These are phyloP conservation scores for Xanthostigma xanthostigma DNA, from an alignment of 2,888 invertebrate species.

Conservation along the genomic window DNA sequence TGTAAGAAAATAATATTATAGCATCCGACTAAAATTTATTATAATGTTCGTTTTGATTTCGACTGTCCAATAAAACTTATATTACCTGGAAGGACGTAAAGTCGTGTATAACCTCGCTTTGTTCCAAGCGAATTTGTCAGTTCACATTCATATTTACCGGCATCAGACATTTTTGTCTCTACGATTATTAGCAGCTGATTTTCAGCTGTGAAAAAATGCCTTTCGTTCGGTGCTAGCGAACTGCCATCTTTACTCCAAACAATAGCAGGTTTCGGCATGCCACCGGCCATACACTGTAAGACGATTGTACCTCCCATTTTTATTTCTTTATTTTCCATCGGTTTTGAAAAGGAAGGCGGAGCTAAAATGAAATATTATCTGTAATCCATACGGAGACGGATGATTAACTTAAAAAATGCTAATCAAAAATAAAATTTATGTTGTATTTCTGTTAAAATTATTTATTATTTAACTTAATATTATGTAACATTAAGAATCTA, in stretches of 20 bases:
- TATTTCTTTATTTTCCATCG: constrained; percentile 74
- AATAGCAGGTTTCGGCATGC: constrained; percentile 66
- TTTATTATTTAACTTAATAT: too few relatives aligned
- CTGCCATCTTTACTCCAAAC: constrained; percentile 78
- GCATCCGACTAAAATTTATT: not conserved
- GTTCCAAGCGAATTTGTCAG: constrained; percentile 75
- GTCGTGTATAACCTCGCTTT: constrained; percentile 52
- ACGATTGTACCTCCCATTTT: constrained; percentile 72
- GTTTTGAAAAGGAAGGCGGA: constrained; percentile 71
- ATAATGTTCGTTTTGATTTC: constrained; percentile 14
- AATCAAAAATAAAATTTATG: constrained; percentile 1
- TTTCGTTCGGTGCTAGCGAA: constrained; percentile 53
- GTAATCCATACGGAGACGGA: not conserved
- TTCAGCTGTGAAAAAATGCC: constrained; percentile 77
- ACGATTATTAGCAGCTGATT: constrained; percentile 80
- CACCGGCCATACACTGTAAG: constrained; percentile 74
- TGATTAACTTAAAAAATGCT: not conserved
- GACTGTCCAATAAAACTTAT: constrained; percentile 17
- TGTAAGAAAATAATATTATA: constrained; percentile 13
- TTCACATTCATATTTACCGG: constrained; percentile 79
- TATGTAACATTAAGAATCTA: too few relatives aligned
- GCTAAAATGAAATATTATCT: constrained; percentile 34
- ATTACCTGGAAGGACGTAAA: constrained; percentile 50
- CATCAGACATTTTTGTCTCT: constrained; percentile 60
- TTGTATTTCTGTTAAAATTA: too few relatives aligned